Conservation (phyloP, 2,888 invertebrate genomes). For the Eupithecia subumbrata region DNA sequence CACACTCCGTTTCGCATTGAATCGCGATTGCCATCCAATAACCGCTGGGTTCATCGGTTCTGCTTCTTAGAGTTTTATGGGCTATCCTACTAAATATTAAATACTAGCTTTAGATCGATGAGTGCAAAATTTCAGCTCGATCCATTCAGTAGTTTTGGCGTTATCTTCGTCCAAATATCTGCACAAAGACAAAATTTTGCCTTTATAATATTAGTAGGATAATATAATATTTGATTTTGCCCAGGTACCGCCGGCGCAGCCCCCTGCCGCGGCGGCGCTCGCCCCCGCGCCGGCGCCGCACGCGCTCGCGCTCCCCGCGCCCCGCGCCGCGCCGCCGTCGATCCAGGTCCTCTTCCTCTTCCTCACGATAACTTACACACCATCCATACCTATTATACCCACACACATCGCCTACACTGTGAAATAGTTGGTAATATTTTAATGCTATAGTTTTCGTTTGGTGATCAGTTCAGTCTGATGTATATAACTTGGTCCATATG, state of each 20-base stretch:
- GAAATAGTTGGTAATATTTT: neutral
- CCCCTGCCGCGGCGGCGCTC: constrained; percentile 81
- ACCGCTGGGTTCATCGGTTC: too few species aligned
- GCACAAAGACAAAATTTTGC: too few species aligned
- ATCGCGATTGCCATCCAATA: too few species aligned
- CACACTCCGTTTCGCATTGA: too few species aligned
- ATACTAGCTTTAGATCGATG: too few species aligned
- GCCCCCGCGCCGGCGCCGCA: constrained; percentile 85
- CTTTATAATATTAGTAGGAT: too few species aligned
- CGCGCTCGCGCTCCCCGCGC: constrained; percentile 85
- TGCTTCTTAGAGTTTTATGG: too few species aligned
- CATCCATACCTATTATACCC: neutral
- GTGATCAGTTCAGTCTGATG: neutral
- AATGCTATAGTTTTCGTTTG: neutral
- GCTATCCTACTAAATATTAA: too few species aligned
- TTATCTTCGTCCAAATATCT: too few species aligned
- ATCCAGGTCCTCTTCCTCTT: constrained; percentile 89
- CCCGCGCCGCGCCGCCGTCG: constrained; percentile 87
- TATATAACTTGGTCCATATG: neutral
- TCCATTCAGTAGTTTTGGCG: too few species aligned
- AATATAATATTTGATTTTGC: neutral
- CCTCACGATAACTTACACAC: constrained; percentile 83
- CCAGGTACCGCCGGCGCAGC: constrained; percentile 82
- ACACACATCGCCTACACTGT: constrained; percentile 1
- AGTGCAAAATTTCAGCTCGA: too few species aligned